Conservation (phyloP, 2,888 invertebrate genomes). For the Hipparchia sbordonii region DNA sequence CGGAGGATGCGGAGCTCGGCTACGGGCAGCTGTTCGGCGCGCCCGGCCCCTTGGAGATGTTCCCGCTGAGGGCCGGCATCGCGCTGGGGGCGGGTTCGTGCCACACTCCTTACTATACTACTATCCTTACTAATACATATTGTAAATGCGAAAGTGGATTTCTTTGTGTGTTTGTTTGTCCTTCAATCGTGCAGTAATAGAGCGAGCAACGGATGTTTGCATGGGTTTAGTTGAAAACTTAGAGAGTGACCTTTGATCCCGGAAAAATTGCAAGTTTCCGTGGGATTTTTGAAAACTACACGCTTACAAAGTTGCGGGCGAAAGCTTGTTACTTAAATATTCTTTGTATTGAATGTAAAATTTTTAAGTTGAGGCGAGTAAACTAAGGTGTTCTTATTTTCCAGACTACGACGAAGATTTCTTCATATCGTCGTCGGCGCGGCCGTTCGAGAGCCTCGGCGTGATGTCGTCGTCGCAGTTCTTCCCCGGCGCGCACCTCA, state of each 20-base stretch:
- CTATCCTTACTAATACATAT: no score
- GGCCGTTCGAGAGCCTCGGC: slow-evolving; percentile 86
- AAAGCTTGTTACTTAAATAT: no score
- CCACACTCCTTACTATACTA: background rate
- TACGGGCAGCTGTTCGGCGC: slow-evolving; percentile 74
- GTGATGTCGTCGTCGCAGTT: slow-evolving; percentile 84
- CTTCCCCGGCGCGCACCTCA: slow-evolving; percentile 85
- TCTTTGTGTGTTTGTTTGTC: no score
- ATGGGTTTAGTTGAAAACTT: no score
- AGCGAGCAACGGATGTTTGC: no score
- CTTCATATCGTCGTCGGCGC: slow-evolving; percentile 88
- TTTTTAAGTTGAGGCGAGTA: background rate
- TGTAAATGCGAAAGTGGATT: no score
- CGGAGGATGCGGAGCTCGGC: slow-evolving; percentile 72
- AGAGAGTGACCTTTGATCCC: no score
- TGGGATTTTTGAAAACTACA: no score
- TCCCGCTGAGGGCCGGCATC: slow-evolving; percentile 64
- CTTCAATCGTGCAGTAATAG: no score
- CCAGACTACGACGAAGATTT: slow-evolving; percentile 86
- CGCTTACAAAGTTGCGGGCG: no score
- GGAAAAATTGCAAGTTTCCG: no score
- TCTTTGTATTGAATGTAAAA: background rate
- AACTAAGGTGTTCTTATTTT: background rate
- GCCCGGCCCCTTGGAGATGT: slow-evolving; percentile 61
- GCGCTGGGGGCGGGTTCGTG: slow-evolving; percentile 63